These are phyloP conservation scores for Urocolius indicus DNA, from an alignment of 2,113 vertebrate species.

Conservation along the genomic window DNA sequence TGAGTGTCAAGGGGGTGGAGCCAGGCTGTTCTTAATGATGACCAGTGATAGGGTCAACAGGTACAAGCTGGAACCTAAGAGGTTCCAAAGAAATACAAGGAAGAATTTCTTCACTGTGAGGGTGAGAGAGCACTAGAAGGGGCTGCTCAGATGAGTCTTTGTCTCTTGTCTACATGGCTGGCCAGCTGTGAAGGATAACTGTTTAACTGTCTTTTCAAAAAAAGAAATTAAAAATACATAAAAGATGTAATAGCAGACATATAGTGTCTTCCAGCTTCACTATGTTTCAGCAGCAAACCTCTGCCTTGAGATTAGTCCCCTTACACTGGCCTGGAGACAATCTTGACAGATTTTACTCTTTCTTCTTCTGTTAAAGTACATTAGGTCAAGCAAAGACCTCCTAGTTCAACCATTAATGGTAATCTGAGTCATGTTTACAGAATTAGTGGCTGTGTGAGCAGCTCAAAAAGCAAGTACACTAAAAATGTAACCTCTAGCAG, in stretches of 20 bases:
- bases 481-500: neutral
- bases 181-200: neutral
- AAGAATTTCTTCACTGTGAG: no score
- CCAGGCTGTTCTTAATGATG: no score
- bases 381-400: neutral
- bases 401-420: neutral
- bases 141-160: no score
- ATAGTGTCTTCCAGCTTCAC: neutral
- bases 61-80: no score
- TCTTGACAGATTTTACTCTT: neutral
- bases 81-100: no score
- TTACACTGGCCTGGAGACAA: neutral
- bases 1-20: no score
- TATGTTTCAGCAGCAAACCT: neutral
- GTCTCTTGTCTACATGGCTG: neutral
- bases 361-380: neutral
- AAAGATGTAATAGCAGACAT: neutral
- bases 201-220: neutral
- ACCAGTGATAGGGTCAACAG: no score
- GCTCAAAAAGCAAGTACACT: neutral
- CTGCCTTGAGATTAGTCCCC: neutral
- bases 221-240: neutral
- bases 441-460: neutral
- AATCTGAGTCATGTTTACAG: neutral
- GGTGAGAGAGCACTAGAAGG: no score